Conservation (phyloP, 37 sponge, comb jelly and placozoan genomes). For the Aphrocallistes beatrix region DNA sequence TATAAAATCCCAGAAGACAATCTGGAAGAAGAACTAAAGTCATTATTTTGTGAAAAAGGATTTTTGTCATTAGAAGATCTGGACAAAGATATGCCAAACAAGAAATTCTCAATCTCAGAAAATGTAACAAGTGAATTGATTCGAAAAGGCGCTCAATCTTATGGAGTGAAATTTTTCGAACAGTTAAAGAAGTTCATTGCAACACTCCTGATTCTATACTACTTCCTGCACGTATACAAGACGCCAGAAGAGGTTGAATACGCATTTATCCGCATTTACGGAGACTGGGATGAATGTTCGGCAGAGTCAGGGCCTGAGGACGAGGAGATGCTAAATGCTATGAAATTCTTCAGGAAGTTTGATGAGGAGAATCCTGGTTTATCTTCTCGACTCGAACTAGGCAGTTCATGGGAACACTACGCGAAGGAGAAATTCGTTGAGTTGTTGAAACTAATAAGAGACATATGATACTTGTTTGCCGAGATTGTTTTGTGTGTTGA, state of each 20-base stretch:
- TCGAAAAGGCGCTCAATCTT: background rate
- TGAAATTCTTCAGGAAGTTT: background rate
- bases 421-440: background rate
- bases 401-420: background rate
- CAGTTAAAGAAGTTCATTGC: background rate
- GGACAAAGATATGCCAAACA: background rate
- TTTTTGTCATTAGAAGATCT: background rate
- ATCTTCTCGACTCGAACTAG: background rate
- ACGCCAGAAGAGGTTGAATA: background rate
- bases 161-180: background rate
- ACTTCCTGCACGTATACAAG: background rate
- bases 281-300: constrained; percentile 8
- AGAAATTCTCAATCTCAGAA: background rate
- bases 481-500: too few relatives aligned
- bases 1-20: background rate
- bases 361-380: background rate
- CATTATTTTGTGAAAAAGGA: background rate
- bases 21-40: background rate
- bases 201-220: constrained; percentile 5
- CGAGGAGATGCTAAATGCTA: background rate
- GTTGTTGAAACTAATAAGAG: too few relatives aligned
- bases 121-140: background rate
- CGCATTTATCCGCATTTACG: too few relatives aligned
- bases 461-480: too few relatives aligned
- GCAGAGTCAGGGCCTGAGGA: background rate